Base-by-base conservation (phyloP, 1,140 invertebrate genomes). In the Sesamia nonagrioides region DNA sequence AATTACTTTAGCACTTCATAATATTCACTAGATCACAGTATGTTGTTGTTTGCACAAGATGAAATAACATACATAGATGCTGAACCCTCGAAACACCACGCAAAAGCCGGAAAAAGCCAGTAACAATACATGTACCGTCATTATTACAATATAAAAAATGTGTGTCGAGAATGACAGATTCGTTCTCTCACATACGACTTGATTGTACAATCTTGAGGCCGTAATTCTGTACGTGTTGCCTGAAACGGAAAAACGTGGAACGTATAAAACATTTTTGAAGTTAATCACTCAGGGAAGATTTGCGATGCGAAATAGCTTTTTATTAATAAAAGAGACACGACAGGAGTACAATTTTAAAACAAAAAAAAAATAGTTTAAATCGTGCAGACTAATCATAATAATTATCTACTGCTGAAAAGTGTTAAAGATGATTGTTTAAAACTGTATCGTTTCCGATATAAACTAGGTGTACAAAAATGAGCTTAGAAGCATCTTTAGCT, bases 71-170 rank as follows among this genome's bases (percentile, higher is more conserved):
- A 7, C 6, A 54, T 11, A 21, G n/a, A n/a, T 2, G 9, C 7
- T 9, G 18, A 17, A 9, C 1, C 15, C 13, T 2, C 17, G 6
- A 17, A 66, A 18, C 8, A 42, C 35, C 35, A 4, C 33, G 40
- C n/a, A 11, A 18, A 33, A 15, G 4, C 37, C 37, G 21, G 27
- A 68, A 66, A 68, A 11, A 27, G 21, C 17, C 6, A 68, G 13
- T 68, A 68, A 45, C 63, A 68, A 61, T 68, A 17, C 69, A 42
- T n/a, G 69, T 37, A 40, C 8, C 69, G 35, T 72, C 37, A 72
- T 72, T 72, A 72, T 72, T 56, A 58, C 69, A 37, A 37, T 37
- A 40, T 18, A 72, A 72, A 71, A 54, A n/a, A 50, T 50, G 69
- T 56, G 33, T 13, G 9, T 8, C 37, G 48, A 52, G 45, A 37